Evolutionary conservation across 2,113 vertebrate species (phyloP).

Genomic region (Megatriorchis doriae): DNA sequence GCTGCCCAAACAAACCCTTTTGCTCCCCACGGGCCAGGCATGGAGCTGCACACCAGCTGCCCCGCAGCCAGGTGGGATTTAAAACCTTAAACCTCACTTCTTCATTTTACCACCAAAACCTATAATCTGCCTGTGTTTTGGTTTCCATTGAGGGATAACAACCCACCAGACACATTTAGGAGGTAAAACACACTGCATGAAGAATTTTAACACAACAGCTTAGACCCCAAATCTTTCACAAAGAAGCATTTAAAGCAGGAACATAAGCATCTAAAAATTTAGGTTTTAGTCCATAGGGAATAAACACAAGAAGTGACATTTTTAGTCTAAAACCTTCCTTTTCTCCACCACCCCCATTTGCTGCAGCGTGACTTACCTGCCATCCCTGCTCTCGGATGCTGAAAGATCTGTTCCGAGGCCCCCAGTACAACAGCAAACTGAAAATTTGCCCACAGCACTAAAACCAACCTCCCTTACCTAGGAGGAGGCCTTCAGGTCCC

Average conservation of each 20-base stretch:
- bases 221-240: neutral
- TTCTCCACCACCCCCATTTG: fast-evolving
- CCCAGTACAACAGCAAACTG: neutral
- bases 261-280: neutral
- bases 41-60: neutral
- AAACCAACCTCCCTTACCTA: fast-evolving
- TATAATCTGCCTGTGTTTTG: neutral
- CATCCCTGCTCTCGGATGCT: neutral
- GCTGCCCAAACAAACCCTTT: neutral
- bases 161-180: neutral
- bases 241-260: neutral
- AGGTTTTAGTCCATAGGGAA: neutral
- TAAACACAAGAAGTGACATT: neutral
- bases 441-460: fast-evolving
- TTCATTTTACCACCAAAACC: neutral
- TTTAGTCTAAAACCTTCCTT: neutral
- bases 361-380: neutral
- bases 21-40: neutral
- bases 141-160: neutral
- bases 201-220: neutral
- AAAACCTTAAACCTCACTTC: neutral
- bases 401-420: neutral
- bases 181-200: neutral
- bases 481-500: neutral
- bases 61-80: fast-evolving